A percentile compares a stretch with the other conserved stretches of the same genome.
Conservation (phyloP, 2,113 vertebrate species). For the Pterocles gutturalis region DNA sequence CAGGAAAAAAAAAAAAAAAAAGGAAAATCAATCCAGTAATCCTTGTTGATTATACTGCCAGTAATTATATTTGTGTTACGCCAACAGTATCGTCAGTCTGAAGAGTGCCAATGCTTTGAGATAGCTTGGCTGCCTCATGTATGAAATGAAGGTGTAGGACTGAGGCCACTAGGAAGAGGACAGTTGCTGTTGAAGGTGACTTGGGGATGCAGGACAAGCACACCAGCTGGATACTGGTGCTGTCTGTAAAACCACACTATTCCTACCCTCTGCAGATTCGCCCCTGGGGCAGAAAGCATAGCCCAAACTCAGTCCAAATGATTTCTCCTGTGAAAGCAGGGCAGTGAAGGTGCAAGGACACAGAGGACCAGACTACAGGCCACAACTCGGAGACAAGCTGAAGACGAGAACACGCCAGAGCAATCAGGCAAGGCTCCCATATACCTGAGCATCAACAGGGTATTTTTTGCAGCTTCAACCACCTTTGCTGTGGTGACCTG, state of each 20-base stretch:
- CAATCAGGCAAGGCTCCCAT: accelerated
- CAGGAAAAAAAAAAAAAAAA: background rate
- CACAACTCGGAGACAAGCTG: background rate
- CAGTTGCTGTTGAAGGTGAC: background rate
- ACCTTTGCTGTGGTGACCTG: background rate
- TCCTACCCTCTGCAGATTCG: background rate
- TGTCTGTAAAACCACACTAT: background rate
- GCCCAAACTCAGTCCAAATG: background rate
- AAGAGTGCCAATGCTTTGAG: background rate
- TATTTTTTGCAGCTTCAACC: background rate
- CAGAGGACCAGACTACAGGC: background rate
- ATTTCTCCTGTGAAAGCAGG: background rate
- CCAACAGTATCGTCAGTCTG: slow-evolving; percentile 32
- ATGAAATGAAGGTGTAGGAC: background rate
- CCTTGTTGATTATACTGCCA: slow-evolving; percentile 36
- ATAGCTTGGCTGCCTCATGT: background rate
- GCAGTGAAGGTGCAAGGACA: background rate
- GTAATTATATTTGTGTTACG: slow-evolving; percentile 37
- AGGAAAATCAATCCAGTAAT: slow-evolving; percentile 21
- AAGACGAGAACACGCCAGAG: background rate
- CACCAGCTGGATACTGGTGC: background rate
- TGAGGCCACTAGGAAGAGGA: background rate
- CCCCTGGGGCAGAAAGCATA: background rate
- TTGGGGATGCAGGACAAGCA: background rate
- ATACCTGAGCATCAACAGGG: background rate